A percentile compares a stretch with the other conserved stretches of the same genome.
Conservation (phyloP, 2,888 invertebrate species). For the Diplazon laetatorius region DNA sequence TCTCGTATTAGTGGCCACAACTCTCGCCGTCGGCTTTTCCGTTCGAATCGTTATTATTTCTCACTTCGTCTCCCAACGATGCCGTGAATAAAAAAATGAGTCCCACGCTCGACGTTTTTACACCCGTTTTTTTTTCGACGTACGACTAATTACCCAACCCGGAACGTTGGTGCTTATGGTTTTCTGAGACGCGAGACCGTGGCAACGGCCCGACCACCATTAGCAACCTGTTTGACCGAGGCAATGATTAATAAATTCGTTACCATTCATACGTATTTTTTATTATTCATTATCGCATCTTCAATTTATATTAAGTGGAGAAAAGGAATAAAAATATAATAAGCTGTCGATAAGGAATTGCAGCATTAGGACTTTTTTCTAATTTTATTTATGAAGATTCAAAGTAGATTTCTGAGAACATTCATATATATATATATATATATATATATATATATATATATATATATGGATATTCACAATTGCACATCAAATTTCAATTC, state of each 20-base stretch:
- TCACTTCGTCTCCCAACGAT: conserved; percentile 47
- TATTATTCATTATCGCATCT: no score
- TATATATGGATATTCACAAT: no score
- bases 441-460: no score
- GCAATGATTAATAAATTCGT: conserved; percentile 27
- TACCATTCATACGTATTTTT: background rate
- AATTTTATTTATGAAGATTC: no score
- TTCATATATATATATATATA: no score
- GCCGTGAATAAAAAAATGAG: conserved; percentile 55
- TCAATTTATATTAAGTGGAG: no score
- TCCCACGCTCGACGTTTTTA: conserved; percentile 50
- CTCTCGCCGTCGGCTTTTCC: conserved; percentile 25
- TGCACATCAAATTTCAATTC: no score
- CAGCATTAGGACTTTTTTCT: no score
- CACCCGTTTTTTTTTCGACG: conserved; percentile 33
- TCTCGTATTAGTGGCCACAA: conserved; percentile 11
- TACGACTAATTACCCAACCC: conserved; percentile 39
- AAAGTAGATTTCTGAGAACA: no score
- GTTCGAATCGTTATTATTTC: no score
- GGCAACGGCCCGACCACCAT: background rate
- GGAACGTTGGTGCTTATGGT: background rate
- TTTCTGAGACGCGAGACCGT: background rate
- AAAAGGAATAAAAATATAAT: background rate
- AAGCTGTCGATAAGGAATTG: no score
- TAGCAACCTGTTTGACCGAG: background rate